phyloP scores from a whole-genome alignment of 2,113 vertebrate genomes.

The Myotis brandtii region DNA sequence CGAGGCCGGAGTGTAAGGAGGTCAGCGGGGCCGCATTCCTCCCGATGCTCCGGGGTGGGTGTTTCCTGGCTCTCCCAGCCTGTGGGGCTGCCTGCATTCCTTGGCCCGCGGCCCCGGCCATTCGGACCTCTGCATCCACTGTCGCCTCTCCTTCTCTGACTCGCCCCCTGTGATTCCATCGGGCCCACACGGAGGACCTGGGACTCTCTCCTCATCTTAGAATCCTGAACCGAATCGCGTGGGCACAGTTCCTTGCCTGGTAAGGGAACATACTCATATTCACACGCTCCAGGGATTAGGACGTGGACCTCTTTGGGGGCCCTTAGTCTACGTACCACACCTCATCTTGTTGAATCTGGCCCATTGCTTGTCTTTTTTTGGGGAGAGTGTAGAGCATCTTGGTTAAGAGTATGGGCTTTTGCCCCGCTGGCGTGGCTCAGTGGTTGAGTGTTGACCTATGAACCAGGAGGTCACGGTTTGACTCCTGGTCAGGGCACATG shows the following conservation, averaged over 20 bases:
- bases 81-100: not conserved
- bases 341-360: not conserved
- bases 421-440: not conserved
- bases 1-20: not conserved
- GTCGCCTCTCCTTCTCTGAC: not conserved
- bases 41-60: not conserved
- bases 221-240: not conserved
- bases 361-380: not conserved
- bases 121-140: not conserved
- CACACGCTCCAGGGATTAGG: not conserved
- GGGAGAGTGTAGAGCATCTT: not conserved
- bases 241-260: not conserved
- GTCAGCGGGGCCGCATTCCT: not conserved
- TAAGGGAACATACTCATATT: too few species aligned
- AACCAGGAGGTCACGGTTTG: not conserved
- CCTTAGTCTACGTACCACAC: fast-evolving
- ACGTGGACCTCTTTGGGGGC: not conserved
- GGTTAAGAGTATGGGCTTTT: not conserved
- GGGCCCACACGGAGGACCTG: not conserved
- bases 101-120: fast-evolving
- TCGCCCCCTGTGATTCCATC: not conserved
- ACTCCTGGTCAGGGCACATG: not conserved
- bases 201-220: not conserved
- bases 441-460: not conserved
- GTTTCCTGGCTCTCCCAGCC: not conserved